Percentiles rank a stretch among this genome's conserved stretches.
phyloP scores from a whole-genome alignment of 2,113 vertebrate species.

The Leptobrachium leishanense region DNA sequence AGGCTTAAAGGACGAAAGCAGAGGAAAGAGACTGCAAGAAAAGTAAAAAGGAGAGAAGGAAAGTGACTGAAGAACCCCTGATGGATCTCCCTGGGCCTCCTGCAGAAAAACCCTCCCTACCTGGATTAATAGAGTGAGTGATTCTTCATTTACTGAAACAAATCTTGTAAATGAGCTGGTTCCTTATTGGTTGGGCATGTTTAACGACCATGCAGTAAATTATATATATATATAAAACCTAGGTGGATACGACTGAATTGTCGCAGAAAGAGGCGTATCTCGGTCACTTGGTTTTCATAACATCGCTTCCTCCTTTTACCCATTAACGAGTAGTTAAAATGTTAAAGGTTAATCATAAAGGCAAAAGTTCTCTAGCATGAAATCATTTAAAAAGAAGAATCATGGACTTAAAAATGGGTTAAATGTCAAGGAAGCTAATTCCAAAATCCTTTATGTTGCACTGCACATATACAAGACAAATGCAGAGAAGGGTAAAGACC shows the following conservation, averaged over 20 bases:
- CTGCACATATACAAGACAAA: too few species aligned
- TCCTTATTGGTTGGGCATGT: not conserved
- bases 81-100: conserved; percentile 14
- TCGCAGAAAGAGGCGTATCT: too few species aligned
- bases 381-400: too few species aligned
- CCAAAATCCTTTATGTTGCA: too few species aligned
- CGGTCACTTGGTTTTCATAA: too few species aligned
- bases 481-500: too few species aligned
- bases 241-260: not conserved
- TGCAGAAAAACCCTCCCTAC: not conserved
- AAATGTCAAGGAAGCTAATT: too few species aligned
- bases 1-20: not conserved
- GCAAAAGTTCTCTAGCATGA: too few species aligned
- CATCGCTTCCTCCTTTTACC: too few species aligned
- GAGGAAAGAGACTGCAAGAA: not conserved
- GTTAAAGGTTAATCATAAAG: too few species aligned
- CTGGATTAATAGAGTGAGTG: conserved; percentile 22
- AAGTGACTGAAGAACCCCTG: not conserved
- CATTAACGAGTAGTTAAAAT: too few species aligned
- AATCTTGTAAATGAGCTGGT: not conserved
- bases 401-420: too few species aligned
- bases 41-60: not conserved
- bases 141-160: not conserved
- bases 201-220: not conserved
- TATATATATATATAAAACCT: not conserved